Conservation (phyloP, 2,797 vertebrate species). For the Enteromius viviparus region DNA sequence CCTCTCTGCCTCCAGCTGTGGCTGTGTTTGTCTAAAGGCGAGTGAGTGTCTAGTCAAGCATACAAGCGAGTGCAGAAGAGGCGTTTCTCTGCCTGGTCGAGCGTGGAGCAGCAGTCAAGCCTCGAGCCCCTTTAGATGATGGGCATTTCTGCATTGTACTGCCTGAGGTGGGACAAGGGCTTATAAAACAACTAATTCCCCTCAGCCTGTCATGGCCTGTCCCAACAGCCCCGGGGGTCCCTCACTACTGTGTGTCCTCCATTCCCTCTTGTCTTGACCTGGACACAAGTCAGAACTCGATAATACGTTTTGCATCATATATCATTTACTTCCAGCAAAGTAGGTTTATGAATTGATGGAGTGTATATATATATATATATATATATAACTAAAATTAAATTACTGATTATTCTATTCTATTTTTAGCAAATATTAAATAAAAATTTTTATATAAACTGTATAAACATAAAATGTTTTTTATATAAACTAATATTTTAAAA, state of each 20-base stretch:
- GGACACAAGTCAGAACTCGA: neutral
- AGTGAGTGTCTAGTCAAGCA: conserved; percentile 11
- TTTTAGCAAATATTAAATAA: no score
- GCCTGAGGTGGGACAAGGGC: conserved; percentile 64
- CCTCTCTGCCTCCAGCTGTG: conserved; percentile 4
- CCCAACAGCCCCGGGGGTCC: conserved; percentile 35
- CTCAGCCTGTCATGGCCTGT: conserved; percentile 40
- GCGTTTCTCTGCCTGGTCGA: neutral
- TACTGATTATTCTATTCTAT: no score
- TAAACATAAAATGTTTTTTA: no score
- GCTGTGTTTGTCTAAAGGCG: conserved; percentile 2
- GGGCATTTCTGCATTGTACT: conserved; percentile 54
- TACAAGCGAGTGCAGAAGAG: neutral
- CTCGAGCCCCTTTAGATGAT: conserved; percentile 44
- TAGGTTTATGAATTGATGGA: neutral
- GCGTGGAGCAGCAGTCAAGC: neutral
- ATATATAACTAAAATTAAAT: no score
- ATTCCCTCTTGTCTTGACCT: conserved; percentile 11
- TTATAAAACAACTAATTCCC: conserved; percentile 55
- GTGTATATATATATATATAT: neutral
- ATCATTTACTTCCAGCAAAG: neutral
- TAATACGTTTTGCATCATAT: neutral
- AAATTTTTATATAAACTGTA: no score
- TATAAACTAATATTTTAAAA: no score
- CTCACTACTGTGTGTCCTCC: neutral